Conservation (phyloP, 2,888 invertebrate genomes). For the Tridacna gigas region DNA sequence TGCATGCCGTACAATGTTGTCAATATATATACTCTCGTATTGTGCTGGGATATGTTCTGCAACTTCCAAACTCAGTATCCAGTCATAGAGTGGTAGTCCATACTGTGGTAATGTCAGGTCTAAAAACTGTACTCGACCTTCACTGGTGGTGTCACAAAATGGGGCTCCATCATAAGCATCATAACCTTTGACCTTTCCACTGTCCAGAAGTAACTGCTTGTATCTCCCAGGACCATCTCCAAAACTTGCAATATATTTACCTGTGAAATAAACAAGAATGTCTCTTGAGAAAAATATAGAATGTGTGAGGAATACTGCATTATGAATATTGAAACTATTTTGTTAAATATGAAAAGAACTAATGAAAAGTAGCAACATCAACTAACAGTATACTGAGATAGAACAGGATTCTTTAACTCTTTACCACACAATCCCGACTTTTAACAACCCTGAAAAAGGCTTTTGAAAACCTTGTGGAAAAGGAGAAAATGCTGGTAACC, state of each 20-base stretch:
- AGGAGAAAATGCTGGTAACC: no score
- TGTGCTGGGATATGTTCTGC: conserved; percentile 65
- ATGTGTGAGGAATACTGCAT: no score
- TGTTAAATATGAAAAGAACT: no score
- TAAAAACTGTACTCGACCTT: conserved; percentile 64
- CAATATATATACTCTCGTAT: conserved; percentile 56
- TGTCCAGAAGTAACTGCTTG: conserved; percentile 60
- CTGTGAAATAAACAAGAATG: conserved; percentile 27
- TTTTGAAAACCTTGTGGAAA: no score
- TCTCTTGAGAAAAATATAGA: no score
- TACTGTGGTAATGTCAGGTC: conserved; percentile 70
- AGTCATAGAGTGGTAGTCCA: conserved; percentile 69
- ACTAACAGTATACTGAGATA: no score
- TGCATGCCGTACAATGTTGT: conserved; percentile 65
- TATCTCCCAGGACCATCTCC: conserved; percentile 69
- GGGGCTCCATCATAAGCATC: conserved; percentile 67
- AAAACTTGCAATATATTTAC: conserved; percentile 64
- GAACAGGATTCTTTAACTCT: no score
- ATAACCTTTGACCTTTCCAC: conserved; percentile 48
- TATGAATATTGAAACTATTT: no score
- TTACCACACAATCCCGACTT: no score
- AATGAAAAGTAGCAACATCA: no score
- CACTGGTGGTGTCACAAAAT: conserved; percentile 59
- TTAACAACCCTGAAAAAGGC: no score
- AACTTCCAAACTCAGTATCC: conserved; percentile 69